These are phyloP conservation scores for Argya squamiceps DNA, from an alignment of 2,797 vertebrate genomes.

Conservation along the genomic window DNA sequence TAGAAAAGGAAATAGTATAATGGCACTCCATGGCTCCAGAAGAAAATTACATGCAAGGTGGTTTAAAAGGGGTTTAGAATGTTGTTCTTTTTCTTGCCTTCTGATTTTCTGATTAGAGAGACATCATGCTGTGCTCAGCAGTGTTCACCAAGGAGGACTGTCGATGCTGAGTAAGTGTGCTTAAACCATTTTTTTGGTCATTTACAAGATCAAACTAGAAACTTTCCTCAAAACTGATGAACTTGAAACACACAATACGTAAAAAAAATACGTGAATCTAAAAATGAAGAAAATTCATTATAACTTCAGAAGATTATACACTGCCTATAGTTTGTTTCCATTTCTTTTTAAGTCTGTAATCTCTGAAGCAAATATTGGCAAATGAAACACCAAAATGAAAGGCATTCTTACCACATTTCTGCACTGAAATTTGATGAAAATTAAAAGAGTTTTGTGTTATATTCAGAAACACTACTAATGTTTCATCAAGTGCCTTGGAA, in stretches of 20 bases:
- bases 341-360: background rate
- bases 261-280: background rate
- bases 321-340: background rate
- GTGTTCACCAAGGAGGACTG: constrained; percentile 18
- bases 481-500: background rate
- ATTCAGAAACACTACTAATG: background rate
- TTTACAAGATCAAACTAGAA: background rate
- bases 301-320: background rate
- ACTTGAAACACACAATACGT: background rate
- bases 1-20: background rate
- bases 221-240: background rate
- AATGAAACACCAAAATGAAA: background rate
- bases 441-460: background rate
- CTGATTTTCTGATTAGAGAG: constrained; percentile 42
- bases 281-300: background rate
- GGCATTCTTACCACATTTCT: background rate
- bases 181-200: background rate
- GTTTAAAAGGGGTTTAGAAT: background rate
- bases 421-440: background rate
- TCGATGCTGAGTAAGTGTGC: constrained; percentile 67
- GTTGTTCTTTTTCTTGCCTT: background rate
- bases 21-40: background rate
- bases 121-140: background rate
- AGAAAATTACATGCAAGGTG: background rate
- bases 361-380: background rate